A percentile compares a stretch with the other conserved stretches of the same genome.
Conservation (phyloP, 1,140 invertebrate genomes). For the Drosophila punjabiensis region DNA sequence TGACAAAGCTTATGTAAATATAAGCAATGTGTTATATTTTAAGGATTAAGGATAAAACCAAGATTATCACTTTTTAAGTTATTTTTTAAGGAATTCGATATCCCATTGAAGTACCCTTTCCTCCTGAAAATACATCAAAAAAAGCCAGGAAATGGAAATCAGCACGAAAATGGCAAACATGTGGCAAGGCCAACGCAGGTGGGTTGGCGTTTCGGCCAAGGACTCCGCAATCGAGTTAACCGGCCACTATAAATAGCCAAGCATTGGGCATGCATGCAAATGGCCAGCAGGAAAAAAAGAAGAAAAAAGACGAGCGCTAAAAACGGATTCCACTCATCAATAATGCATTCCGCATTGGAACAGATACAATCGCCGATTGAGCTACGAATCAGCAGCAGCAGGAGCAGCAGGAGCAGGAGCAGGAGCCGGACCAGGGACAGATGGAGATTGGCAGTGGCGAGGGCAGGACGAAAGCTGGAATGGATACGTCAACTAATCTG, state of each 20-base stretch:
- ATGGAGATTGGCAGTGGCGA: constrained; percentile 9
- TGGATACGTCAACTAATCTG: constrained; percentile 72
- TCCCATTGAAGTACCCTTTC: no score
- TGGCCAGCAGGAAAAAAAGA: constrained; percentile 18
- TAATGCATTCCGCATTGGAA: constrained; percentile 66
- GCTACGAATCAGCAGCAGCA: constrained; percentile 16
- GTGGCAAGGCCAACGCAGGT: constrained; percentile 40
- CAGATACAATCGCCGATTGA: constrained; percentile 29
- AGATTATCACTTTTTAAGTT: neutral
- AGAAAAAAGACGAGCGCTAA: constrained; percentile 25
- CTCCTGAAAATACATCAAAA: neutral
- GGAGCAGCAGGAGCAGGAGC: neutral
- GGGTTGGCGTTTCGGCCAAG: constrained; percentile 25
- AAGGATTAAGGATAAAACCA: neutral
- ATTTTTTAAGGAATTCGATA: neutral
- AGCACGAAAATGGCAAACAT: constrained; percentile 52
- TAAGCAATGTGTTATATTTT: neutral
- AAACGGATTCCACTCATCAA: constrained; percentile 58
- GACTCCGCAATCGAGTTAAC: constrained; percentile 50
- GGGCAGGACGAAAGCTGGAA: constrained; percentile 13
- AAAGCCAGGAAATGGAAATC: constrained; percentile 32
- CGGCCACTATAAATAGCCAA: constrained; percentile 56
- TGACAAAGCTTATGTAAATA: neutral
- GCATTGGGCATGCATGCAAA: constrained; percentile 58
- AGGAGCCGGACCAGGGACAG: neutral